These are phyloP conservation scores for Scatophagus argus DNA, from an alignment of 2,113 vertebrate species.

Conservation along the genomic window DNA sequence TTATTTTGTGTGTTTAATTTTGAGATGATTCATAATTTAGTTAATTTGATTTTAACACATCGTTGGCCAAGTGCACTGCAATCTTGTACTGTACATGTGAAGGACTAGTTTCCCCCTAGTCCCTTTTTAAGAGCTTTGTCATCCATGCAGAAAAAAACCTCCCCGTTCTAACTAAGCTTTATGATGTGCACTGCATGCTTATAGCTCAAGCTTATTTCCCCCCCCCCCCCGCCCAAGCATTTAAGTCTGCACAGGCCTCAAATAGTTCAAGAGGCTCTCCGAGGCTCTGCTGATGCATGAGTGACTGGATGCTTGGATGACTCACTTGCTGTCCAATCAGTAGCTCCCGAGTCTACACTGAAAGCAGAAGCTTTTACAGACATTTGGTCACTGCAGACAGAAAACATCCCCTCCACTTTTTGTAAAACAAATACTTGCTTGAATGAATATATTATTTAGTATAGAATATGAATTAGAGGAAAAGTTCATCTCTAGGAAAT, in stretches of 20 bases:
- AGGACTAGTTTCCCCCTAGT: constrained; percentile 35
- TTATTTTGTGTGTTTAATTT: constrained; percentile 10
- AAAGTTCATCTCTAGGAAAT: not conserved
- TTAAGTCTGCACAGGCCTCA: constrained; percentile 76
- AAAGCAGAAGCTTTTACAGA: constrained; percentile 63
- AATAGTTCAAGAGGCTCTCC: constrained; percentile 80
- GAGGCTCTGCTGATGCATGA: constrained; percentile 72
- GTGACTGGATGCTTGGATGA: constrained; percentile 75
- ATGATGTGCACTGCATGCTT: constrained; percentile 70
- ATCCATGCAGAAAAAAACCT: constrained; percentile 51
- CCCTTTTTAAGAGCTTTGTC: constrained; percentile 49
- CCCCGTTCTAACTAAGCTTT: constrained; percentile 56
- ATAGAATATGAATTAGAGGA: not conserved
- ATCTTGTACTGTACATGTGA: constrained; percentile 35
- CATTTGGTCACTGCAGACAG: constrained; percentile 41
- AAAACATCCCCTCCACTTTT: constrained; percentile 18
- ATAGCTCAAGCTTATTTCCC: constrained; percentile 71
- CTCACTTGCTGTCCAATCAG: constrained; percentile 77
- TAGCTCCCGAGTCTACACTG: constrained; percentile 51
- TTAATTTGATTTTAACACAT: not conserved
- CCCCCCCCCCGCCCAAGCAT: constrained; percentile 73
- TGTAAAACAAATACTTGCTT: constrained; percentile 27
- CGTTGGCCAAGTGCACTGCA: not conserved
- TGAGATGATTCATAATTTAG: constrained; percentile 6
- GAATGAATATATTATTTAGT: not conserved